These are phyloP conservation scores for Vultur gryphus DNA, from an alignment of 2,797 vertebrate genomes.

Conservation along the genomic window DNA sequence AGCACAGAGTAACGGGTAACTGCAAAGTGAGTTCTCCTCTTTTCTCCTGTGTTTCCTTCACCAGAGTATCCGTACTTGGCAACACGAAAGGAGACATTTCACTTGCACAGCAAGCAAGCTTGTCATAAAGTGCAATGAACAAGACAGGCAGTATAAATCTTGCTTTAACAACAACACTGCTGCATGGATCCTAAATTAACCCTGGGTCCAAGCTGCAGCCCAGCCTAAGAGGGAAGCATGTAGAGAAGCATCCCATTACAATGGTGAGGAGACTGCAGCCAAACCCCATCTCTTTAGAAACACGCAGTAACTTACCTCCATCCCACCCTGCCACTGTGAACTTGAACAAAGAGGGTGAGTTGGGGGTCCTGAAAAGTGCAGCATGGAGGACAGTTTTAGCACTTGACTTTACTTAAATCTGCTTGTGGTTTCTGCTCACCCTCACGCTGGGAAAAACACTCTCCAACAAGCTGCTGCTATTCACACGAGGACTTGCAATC, in stretches of 20 bases:
- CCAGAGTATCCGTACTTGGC: rapidly evolving
- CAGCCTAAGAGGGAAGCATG: neutral
- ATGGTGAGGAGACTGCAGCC: neutral
- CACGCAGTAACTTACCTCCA: neutral
- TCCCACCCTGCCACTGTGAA: neutral
- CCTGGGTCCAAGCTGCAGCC: neutral
- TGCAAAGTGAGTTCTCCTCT: neutral
- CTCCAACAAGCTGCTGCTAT: neutral
- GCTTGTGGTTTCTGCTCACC: neutral
- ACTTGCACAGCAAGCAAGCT: neutral
- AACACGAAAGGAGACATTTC: neutral
- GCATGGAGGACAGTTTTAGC: neutral
- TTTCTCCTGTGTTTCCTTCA: rapidly evolving
- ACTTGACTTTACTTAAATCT: neutral
- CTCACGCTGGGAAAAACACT: neutral
- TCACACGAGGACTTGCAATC: neutral
- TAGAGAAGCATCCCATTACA: neutral
- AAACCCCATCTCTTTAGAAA: neutral
- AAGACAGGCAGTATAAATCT: neutral
- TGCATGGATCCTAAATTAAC: neutral
- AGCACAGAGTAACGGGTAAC: neutral
- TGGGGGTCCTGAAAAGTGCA: neutral
- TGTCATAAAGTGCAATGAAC: neutral
- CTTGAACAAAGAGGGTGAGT: neutral
- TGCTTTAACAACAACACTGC: neutral